Conservation (phyloP, 2,113 vertebrate genomes). For the Brachionichthys hirsutus region DNA sequence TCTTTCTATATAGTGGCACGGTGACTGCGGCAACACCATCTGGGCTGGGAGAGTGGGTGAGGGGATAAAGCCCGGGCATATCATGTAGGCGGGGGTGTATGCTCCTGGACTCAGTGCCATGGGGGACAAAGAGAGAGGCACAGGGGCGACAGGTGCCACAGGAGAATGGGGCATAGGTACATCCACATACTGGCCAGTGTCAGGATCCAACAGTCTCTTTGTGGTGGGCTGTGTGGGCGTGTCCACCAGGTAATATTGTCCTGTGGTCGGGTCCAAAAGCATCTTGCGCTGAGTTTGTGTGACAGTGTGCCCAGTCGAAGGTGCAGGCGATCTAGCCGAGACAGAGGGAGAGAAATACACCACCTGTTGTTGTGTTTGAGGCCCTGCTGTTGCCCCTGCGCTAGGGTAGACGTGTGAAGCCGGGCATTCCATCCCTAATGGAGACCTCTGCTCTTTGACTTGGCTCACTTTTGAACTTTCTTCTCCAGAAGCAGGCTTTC, state of each 20-base stretch:
- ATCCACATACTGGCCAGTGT: constrained; percentile 95
- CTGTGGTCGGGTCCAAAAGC: constrained; percentile 90
- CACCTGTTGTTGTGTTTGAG: constrained; percentile 71
- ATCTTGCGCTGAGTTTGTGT: constrained; percentile 88
- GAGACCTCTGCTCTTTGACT: constrained; percentile 47
- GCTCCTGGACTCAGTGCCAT: constrained; percentile 65
- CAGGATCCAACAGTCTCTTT: constrained; percentile 90
- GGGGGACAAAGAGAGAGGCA: constrained; percentile 70
- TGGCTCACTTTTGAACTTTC: constrained; percentile 19
- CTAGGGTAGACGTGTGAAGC: constrained; percentile 78
- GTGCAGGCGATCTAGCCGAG: constrained; percentile 54
- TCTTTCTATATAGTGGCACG: constrained; percentile 58
- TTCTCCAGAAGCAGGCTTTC: constrained; percentile 22
- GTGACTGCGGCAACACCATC: constrained; percentile 49
- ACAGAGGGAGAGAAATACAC: constrained; percentile 81
- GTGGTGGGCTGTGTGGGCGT: constrained; percentile 83
- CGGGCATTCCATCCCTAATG: constrained; percentile 64
- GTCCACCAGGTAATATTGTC: constrained; percentile 95
- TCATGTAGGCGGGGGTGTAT: constrained; percentile 83
- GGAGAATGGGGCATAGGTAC: constrained; percentile 82
- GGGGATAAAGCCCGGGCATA: constrained; percentile 87
- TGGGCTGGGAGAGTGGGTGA: constrained; percentile 73
- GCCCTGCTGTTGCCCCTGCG: constrained; percentile 51
- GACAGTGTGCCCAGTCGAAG: constrained; percentile 44
- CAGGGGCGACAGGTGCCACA: constrained; percentile 55